A percentile compares a stretch with the other conserved stretches of the same genome.
Conservation (phyloP, 2,797 vertebrate genomes). For the Capromys pilorides region DNA sequence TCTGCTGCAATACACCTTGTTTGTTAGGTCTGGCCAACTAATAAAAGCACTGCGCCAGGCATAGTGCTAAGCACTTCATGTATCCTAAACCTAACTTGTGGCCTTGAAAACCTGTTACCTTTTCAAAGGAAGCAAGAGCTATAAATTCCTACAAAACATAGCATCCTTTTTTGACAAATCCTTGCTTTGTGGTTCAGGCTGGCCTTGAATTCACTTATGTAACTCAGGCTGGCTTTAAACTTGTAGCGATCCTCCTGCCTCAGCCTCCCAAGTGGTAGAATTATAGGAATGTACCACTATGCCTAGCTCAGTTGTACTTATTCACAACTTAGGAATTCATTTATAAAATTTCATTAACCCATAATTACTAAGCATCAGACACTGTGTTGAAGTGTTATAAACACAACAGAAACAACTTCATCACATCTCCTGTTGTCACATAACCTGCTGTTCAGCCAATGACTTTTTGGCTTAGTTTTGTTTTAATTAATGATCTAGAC, state of each 20-base stretch:
- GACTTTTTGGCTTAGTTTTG: not conserved
- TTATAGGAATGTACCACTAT: not conserved
- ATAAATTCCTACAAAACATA: constrained; percentile 30
- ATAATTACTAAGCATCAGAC: constrained; percentile 4
- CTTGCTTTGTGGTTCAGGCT: not conserved
- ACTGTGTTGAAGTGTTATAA: not conserved
- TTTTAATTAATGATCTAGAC: constrained; percentile 45
- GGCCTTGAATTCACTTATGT: not conserved
- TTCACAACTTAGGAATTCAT: constrained; percentile 24
- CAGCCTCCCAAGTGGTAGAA: not conserved
- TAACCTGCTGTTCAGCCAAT: not conserved
- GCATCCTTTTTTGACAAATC: not conserved
- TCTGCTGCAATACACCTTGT: not conserved
- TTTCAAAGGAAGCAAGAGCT: constrained; percentile 14
- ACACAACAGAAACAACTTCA: not conserved
- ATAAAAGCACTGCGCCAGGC: not conserved
- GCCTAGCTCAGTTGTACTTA: not conserved
- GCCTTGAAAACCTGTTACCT: not conserved
- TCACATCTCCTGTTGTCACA: not conserved
- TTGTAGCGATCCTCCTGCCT: not conserved
- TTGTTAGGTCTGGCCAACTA: not conserved
- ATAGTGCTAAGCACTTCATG: not conserved
- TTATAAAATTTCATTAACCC: not conserved
- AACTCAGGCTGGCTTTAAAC: not conserved
- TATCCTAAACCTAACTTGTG: constrained; percentile 18